Conservation (phyloP, 92 coral and sea anemone genomes). For the Palythoa caribaeorum region DNA sequence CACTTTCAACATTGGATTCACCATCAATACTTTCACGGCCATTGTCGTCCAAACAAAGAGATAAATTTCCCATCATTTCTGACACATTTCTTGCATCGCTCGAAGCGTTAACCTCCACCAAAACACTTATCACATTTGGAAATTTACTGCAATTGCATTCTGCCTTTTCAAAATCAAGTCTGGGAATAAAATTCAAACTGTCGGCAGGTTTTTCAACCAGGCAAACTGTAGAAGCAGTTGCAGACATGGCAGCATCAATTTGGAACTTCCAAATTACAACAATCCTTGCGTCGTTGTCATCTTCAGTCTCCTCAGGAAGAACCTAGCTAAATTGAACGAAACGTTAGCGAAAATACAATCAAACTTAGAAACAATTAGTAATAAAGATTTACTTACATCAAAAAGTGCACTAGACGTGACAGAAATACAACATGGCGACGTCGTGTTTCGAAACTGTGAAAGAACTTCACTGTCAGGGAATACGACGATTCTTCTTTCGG, state of each 20-base stretch:
- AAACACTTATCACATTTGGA: not conserved
- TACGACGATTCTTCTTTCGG: too few relatives aligned
- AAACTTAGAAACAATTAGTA: not conserved
- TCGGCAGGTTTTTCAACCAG: constrained; percentile 9
- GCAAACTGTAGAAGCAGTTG: not conserved
- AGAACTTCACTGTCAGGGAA: too few relatives aligned
- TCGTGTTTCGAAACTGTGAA: too few relatives aligned
- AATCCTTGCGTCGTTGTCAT: not conserved
- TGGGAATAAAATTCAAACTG: not conserved
- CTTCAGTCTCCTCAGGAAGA: constrained; percentile 8
- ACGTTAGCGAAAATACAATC: not conserved
- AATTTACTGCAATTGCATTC: constrained; percentile 32
- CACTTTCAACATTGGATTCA: not conserved
- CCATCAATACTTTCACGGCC: not conserved
- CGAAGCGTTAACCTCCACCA: not conserved
- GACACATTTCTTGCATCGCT: not conserved
- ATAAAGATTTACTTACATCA: not conserved
- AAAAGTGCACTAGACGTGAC: not conserved
- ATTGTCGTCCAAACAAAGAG: not conserved
- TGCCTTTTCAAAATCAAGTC: constrained; percentile 18
- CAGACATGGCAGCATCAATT: constrained; percentile 4
- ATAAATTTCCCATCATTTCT: constrained; percentile 10
- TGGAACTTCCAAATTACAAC: constrained; percentile 10
- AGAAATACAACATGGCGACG: too few relatives aligned
- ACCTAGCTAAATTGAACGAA: constrained; percentile 6